Conservation (phyloP, 2,888 invertebrate species). For the Clepsis dumicolana region DNA sequence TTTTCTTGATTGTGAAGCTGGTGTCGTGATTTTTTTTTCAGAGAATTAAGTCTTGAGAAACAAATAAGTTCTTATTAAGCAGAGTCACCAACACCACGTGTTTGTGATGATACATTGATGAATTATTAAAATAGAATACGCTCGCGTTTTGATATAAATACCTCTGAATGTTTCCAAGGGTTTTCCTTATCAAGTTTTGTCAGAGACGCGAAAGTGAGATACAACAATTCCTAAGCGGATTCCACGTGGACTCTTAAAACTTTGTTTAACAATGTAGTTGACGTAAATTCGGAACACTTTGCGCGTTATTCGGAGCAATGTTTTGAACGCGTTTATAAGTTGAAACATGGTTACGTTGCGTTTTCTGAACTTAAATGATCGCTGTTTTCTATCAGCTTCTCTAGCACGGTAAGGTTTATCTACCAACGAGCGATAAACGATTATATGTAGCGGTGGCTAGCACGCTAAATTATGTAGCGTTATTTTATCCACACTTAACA, state of each 20-base stretch:
- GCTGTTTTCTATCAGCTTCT: too few species aligned
- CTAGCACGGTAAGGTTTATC: too few species aligned
- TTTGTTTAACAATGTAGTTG: slow-evolving; percentile 13
- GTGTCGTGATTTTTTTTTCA: too few species aligned
- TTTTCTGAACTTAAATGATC: too few species aligned
- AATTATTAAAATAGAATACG: slow-evolving; percentile 1
- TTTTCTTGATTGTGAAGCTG: too few species aligned
- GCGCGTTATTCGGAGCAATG: neutral
- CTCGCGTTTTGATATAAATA: slow-evolving; percentile 7
- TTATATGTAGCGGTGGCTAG: too few species aligned
- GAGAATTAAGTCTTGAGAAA: neutral
- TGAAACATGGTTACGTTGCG: too few species aligned
- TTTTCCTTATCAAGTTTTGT: slow-evolving; percentile 10
- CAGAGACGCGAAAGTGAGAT: slow-evolving; percentile 3
- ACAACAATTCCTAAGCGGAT: slow-evolving; percentile 13
- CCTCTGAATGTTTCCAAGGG: neutral
- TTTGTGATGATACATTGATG: neutral
- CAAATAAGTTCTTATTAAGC: neutral
- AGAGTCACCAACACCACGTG: neutral
- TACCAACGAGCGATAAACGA: too few species aligned
- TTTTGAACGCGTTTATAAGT: neutral
- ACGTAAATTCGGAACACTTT: slow-evolving; percentile 7
- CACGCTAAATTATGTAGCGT: too few species aligned
- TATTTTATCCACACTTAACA: too few species aligned
- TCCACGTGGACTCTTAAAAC: slow-evolving; percentile 16